Conservation (phyloP, 92 coral and sea anemone species). For the Montipora capitata region DNA sequence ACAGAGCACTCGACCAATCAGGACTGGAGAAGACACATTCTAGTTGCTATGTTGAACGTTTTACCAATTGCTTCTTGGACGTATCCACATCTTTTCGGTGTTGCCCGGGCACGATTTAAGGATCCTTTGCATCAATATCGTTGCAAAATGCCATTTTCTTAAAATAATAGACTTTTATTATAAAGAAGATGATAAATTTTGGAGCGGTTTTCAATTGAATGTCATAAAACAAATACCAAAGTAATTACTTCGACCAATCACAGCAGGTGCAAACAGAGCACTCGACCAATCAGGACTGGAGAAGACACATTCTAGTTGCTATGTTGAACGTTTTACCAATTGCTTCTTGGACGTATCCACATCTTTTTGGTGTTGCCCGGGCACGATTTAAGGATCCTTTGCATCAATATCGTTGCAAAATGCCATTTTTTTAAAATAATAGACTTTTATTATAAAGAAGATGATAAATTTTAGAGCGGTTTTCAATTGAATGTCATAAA, state of each 20-base stretch:
- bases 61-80: not conserved
- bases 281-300: no score
- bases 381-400: not conserved
- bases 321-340: not conserved
- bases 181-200: not conserved
- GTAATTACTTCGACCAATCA: no score
- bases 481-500: not conserved
- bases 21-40: constrained; percentile 34
- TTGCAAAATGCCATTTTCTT: constrained; percentile 14
- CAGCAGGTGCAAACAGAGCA: no score
- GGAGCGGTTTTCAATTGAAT: not conserved
- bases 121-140: not conserved
- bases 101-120: not conserved
- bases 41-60: not conserved
- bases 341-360: not conserved
- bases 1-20: no score
- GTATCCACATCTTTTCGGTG: not conserved
- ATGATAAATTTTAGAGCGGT: not conserved
- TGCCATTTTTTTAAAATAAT: constrained; percentile 7
- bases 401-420: not conserved
- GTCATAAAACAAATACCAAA: not conserved
- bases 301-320: not conserved
- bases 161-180: not conserved
- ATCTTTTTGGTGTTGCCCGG: not conserved
- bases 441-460: no score